Conservation (phyloP, 2,797 vertebrate genomes). For the Merluccius polli region DNA sequence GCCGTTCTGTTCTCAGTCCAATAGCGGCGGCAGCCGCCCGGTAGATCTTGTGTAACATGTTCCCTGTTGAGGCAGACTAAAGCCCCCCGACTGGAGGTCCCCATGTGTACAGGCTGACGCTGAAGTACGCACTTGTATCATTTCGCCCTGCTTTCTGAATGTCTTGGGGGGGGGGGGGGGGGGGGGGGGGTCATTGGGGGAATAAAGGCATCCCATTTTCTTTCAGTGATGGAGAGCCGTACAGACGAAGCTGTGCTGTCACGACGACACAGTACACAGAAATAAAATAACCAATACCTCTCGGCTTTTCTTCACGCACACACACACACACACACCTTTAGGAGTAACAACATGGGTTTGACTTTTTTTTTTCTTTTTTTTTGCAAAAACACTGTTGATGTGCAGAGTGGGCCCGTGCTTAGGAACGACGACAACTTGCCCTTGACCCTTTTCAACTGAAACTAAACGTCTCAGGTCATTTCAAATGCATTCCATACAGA, state of each 20-base stretch:
- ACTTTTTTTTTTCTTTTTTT: neutral
- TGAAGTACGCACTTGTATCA: slow-evolving; percentile 2
- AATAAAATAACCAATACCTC: neutral
- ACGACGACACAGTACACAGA: slow-evolving; percentile 42
- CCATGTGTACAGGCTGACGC: neutral
- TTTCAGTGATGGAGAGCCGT: slow-evolving; percentile 24
- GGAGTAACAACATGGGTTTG: slow-evolving; percentile 5
- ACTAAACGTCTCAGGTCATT: neutral
- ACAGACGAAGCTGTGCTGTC: slow-evolving; percentile 40
- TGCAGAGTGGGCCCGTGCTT: slow-evolving; percentile 10
- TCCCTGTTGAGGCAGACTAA: slow-evolving; percentile 17
- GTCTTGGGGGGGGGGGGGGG: neutral
- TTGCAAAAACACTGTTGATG: neutral
- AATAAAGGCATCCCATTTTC: slow-evolving; percentile 10
- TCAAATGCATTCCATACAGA: slow-evolving; percentile 5
- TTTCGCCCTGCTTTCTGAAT: neutral
- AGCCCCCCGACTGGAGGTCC: slow-evolving; percentile 42
- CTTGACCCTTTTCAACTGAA: slow-evolving; percentile 8
- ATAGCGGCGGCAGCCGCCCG: no score
- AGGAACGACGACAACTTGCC: slow-evolving; percentile 9
- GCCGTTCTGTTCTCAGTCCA: slow-evolving; percentile 5
- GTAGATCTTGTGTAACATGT: no score
- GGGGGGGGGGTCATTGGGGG: neutral
- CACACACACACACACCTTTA: slow-evolving; percentile 12
- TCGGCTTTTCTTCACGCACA: neutral